Base-by-base conservation (phyloP, 2,888 invertebrate genomes). In the Noctua comes region DNA sequence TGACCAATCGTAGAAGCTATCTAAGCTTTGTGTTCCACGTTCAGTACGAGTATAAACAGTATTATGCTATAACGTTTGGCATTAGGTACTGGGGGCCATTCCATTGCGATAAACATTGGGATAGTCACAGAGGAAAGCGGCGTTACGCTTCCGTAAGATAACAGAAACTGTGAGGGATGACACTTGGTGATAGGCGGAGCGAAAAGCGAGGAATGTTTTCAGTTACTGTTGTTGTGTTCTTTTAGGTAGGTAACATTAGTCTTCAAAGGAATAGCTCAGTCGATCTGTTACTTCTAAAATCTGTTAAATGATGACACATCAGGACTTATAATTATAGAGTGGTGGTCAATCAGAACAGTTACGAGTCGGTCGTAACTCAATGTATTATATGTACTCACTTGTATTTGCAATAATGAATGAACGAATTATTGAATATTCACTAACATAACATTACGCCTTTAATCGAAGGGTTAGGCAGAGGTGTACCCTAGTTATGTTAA, bases 81-180 rank as follows among this genome's bases (percentile, higher is more conserved):
- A 54, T 82, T 77, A 36, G 36, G 36, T 36, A 70, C 72, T 51
- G 10, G 76, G 80, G 72, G 69, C 70, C 70, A 82, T 81, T 65
- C 69, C 75, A 74, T 80, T 66, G 83, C 48, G 73, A 81, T 87
- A 86, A 86, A 87, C 84, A 89, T 86, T 86, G 76, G 84, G 81
- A 82, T 86, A 84, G 73, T 80, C 80, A 48, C 57, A 73, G 75
- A 64, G 80, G 78, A 71, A 87, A 90, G 79, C 79, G 57, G 76
- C 48, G 73, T 83, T 80, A 76, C 69, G 69, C 73, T 84, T 84
- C 80, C 69, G 77, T 69, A 75, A 84, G 86, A 88, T 88, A 88
- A 82, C 87, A 84, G 73, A 69, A 77, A 82, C 76, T 76, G 13
- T 76, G 59, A 74, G 36, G 65, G 1, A 46, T 27, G 0, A 40